These are phyloP conservation scores for Eupeodes latifasciatus DNA, from an alignment of 2,888 invertebrate species.

Conservation along the genomic window DNA sequence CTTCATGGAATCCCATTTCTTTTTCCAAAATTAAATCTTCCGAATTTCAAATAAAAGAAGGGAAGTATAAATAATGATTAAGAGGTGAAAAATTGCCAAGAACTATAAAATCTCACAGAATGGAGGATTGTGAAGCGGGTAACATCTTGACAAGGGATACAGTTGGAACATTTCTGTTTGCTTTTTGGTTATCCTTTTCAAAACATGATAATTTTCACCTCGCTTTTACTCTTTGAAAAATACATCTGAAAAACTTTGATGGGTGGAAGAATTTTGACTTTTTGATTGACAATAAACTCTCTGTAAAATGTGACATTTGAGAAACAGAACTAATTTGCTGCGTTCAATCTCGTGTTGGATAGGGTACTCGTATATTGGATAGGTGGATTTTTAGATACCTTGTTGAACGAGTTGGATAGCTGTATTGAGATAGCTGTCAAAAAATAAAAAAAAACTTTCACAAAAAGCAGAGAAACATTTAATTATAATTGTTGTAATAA, in stretches of 20 bases:
- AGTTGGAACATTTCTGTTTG: conserved; percentile 32
- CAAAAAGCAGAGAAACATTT: too few relatives aligned
- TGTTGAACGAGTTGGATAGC: too few relatives aligned
- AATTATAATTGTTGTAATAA: too few relatives aligned
- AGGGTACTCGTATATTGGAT: too few relatives aligned
- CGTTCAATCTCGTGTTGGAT: too few relatives aligned
- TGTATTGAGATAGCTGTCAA: too few relatives aligned
- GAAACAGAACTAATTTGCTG: too few relatives aligned
- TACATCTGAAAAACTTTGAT: conserved; percentile 29
- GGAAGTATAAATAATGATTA: conserved; percentile 56
- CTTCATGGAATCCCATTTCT: conserved; percentile 38
- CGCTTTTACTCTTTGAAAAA: neutral
- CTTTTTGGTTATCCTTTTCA: neutral
- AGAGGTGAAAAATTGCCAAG: conserved; percentile 72
- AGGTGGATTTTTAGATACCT: too few relatives aligned
- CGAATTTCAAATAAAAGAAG: conserved; percentile 44
- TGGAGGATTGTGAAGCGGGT: neutral
- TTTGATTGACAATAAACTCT: conserved; percentile 20
- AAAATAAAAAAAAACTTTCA: too few relatives aligned
- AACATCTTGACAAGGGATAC: conserved; percentile 19
- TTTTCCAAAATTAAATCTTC: conserved; percentile 64
- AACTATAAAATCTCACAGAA: neutral
- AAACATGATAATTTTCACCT: neutral
- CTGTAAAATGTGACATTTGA: too few relatives aligned
- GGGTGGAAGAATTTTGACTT: conserved; percentile 20